phyloP scores from a whole-genome alignment of 2,888 invertebrate species.

The Aporophyla nigra region DNA sequence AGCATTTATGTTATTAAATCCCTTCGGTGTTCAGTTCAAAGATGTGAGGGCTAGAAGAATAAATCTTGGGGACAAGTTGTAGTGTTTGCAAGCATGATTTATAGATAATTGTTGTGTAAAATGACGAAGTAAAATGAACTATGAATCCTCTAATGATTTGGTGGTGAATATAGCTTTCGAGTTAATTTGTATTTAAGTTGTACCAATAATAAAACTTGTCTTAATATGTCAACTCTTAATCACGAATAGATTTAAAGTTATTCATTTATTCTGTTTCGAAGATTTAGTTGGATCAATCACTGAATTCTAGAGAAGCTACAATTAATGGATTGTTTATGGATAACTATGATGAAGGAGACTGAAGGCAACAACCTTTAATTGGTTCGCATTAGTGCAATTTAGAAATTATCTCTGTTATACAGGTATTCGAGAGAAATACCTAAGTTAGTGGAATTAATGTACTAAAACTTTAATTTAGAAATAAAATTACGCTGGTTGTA shows the following conservation, averaged over 20 bases:
- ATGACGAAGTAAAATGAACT: conserved; percentile 53
- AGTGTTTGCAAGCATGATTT: conserved; percentile 63
- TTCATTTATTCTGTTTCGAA: conserved; percentile 52
- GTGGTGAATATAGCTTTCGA: conserved; percentile 46
- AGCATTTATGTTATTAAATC: conserved; percentile 73
- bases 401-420: background rate
- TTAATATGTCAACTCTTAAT: conserved; percentile 49
- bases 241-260: conserved; percentile 36
- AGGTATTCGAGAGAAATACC: background rate
- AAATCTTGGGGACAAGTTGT: conserved; percentile 68
- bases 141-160: conserved; percentile 57
- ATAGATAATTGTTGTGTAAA: conserved; percentile 61
- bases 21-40: conserved; percentile 67
- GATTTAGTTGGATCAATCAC: conserved; percentile 57
- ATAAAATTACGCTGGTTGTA: background rate
- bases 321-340: conserved; percentile 50
- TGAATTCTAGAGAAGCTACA: conserved; percentile 43
- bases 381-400: background rate
- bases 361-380: conserved; percentile 30
- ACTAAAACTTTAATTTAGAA: background rate
- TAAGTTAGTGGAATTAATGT: background rate
- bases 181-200: conserved; percentile 52
- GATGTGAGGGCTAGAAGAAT: conserved; percentile 62
- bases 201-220: conserved; percentile 16
- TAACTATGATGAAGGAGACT: conserved; percentile 21